Percentiles rank a stretch among this genome's conserved stretches.
Conservation (phyloP, 2,888 invertebrate genomes). For the Euplexia lucipara region DNA sequence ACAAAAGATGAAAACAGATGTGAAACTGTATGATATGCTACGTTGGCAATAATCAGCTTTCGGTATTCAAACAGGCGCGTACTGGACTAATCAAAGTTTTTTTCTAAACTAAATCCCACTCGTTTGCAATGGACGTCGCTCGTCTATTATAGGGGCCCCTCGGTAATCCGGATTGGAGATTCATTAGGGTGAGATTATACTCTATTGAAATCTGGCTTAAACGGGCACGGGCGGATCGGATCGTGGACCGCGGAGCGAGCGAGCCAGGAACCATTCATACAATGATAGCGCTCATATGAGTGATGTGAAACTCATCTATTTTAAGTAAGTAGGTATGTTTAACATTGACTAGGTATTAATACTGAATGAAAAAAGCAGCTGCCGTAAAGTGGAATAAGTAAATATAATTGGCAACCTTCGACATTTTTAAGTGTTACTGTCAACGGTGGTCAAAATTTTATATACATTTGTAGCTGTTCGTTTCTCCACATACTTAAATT, state of each 20-base stretch:
- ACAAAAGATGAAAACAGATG: constrained; percentile 33
- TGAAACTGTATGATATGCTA: constrained; percentile 19
- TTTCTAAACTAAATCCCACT: constrained; percentile 84
- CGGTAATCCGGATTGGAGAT: constrained; percentile 90
- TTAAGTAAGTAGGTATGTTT: constrained; percentile 50
- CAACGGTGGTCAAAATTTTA: too few species aligned
- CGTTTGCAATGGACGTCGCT: constrained; percentile 83
- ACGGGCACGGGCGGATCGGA: constrained; percentile 77
- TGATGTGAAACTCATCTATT: constrained; percentile 51
- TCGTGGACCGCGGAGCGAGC: constrained; percentile 62
- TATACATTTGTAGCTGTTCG: too few species aligned
- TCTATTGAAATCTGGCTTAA: constrained; percentile 91
- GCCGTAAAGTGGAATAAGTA: neutral
- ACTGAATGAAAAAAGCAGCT: neutral
- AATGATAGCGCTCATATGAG: constrained; percentile 52
- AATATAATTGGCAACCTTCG: neutral
- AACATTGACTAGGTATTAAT: constrained; percentile 32
- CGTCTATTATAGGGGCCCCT: constrained; percentile 84
- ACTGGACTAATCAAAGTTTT: constrained; percentile 85
- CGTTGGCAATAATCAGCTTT: constrained; percentile 49
- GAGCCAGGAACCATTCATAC: constrained; percentile 48
- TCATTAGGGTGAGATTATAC: constrained; percentile 91
- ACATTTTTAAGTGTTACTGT: too few species aligned
- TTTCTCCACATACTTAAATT: too few species aligned
- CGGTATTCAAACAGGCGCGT: constrained; percentile 61